phyloP scores from a whole-genome alignment of 1,140 invertebrate genomes.

The Chironomus striatipennis region DNA sequence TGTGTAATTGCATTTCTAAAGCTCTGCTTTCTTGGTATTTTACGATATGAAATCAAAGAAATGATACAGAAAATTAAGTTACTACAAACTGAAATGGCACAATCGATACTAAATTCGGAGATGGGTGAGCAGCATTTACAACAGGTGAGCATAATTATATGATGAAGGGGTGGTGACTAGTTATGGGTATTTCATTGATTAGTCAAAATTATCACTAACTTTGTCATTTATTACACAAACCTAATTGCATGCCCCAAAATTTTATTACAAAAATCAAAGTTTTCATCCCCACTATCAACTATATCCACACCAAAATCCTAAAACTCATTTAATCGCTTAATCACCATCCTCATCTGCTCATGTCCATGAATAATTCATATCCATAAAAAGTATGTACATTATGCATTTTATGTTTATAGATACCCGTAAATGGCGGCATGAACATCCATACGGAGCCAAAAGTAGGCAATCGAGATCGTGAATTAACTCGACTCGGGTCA shows the following conservation, averaged over 20 bases:
- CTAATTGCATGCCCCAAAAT: too few species aligned
- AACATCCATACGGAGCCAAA: conserved; percentile 37
- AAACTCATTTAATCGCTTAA: too few species aligned
- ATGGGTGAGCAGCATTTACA: conserved; percentile 31
- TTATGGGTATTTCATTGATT: too few species aligned
- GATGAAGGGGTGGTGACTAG: too few species aligned
- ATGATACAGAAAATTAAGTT: conserved; percentile 84
- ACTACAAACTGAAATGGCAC: conserved; percentile 45
- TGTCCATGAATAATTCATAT: neutral
- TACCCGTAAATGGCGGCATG: conserved; percentile 39
- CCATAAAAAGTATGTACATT: neutral
- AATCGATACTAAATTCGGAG: conserved; percentile 32
- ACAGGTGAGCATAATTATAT: conserved; percentile 25
- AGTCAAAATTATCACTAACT: too few species aligned
- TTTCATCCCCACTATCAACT: too few species aligned
- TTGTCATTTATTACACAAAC: too few species aligned
- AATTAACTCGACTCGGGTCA: conserved; percentile 41
- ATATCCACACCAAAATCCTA: too few species aligned
- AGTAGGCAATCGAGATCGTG: conserved; percentile 43
- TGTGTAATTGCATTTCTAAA: conserved; percentile 86
- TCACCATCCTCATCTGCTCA: too few species aligned
- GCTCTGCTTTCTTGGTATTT: conserved; percentile 79
- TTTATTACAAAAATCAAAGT: too few species aligned
- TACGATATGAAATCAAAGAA: conserved; percentile 74
- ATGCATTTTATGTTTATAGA: conserved; percentile 21